Base-by-base conservation (phyloP, 2,113 vertebrate species). In the Vireo altiloquus region DNA sequence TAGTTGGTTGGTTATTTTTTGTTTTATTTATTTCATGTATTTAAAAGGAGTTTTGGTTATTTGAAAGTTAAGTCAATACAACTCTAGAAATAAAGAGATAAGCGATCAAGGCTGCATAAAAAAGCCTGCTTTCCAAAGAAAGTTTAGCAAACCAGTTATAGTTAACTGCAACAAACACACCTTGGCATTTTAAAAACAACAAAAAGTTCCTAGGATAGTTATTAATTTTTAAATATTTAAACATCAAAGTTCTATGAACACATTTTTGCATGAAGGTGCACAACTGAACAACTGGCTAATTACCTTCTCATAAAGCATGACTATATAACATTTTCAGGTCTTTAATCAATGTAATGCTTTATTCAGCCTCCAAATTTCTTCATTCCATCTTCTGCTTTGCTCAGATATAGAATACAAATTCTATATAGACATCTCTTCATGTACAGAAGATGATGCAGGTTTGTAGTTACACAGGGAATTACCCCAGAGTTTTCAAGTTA, bases 11-110 rank as follows among this genome's bases (percentile, higher is more conserved):
- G 42, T 84, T 75, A 42, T 65, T 96, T 94, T 94, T 69, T 78
- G 33, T 85, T 94, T 92, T 91, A 70, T 92, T 74, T 80, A 50
- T 92, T 90, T 82, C 44, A 87, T 56, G 19, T 19, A 85, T 87
- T 96, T 94, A 70, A 91, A 88, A 69, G 35, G 21, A 59, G 31
- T 54, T 84, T 92, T 63, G 3, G 15, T 82, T 89, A 57, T 66
- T 71, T 92, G 37, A 92, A 95, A 94, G 23, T 74, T 68, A 97
- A 76, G 52, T 65, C 87, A 59, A 54, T 47, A 28, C 7, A 68
- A 44, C 39, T 75, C n/a, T 28, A 69, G 49, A 93, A 94, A 82
- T 74, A 76, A 42, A 84, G 19, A 88, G 13, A 40, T 57, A 82
- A 65, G 54, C 25, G 60, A 69, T 77, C 69, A 57, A 74, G 77